Conservation (phyloP, 1,140 invertebrate genomes). For the Psilanteris sp. region DNA sequence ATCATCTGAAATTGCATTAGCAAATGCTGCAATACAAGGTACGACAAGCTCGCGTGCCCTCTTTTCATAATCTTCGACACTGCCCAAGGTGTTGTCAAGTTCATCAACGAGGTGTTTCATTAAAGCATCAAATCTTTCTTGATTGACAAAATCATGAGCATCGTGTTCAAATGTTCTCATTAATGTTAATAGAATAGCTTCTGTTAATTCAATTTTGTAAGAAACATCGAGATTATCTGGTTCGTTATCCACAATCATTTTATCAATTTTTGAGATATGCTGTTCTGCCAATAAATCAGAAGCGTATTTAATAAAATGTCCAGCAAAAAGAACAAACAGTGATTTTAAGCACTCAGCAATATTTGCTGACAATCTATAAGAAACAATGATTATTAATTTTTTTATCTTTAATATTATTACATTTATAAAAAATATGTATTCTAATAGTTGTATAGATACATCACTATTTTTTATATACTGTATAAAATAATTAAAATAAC, state of each 20-base stretch:
- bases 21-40: slow-evolving; percentile 90
- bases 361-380: slow-evolving; percentile 84
- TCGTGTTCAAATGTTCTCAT: slow-evolving; percentile 90
- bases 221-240: slow-evolving; percentile 80
- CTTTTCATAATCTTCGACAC: slow-evolving; percentile 81
- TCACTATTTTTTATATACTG: too few species aligned
- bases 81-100: slow-evolving; percentile 88
- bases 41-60: slow-evolving; percentile 84
- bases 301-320: slow-evolving; percentile 90
- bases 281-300: slow-evolving; percentile 83
- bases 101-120: slow-evolving; percentile 94
- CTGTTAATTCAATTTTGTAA: slow-evolving; percentile 82
- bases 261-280: slow-evolving; percentile 64
- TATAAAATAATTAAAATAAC: too few species aligned
- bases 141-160: slow-evolving; percentile 89
- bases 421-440: too few species aligned
- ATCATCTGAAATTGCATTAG: slow-evolving; percentile 90
- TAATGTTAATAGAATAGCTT: slow-evolving; percentile 87
- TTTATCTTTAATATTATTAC: too few species aligned
- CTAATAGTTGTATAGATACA: too few species aligned
- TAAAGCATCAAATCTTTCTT: slow-evolving; percentile 90
- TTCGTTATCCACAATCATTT: slow-evolving; percentile 74
- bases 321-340: slow-evolving; percentile 93
- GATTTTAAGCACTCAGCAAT: slow-evolving; percentile 91
- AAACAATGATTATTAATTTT: too few species aligned